These are phyloP conservation scores for Boloria selene DNA, from an alignment of 2,888 invertebrate species.

Conservation along the genomic window DNA sequence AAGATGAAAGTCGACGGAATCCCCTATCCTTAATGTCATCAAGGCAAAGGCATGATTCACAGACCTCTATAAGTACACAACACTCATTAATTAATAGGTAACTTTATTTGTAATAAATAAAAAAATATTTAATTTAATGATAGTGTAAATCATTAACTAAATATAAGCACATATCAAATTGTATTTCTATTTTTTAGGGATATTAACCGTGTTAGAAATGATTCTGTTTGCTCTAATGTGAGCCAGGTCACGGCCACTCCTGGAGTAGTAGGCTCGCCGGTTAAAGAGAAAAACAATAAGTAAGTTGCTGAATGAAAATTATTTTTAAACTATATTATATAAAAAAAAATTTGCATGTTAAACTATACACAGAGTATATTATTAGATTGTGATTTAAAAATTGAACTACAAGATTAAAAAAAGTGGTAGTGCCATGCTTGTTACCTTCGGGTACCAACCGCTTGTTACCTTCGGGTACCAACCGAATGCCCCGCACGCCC, in stretches of 20 bases:
- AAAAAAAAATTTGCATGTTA: too few species aligned
- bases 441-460: too few species aligned
- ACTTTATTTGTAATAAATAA: neutral
- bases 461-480: too few species aligned
- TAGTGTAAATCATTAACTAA: too few species aligned
- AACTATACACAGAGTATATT: too few species aligned
- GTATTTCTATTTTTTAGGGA: conserved; percentile 56
- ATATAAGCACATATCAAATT: too few species aligned
- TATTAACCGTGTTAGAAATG: conserved; percentile 69
- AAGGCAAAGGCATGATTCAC: conserved; percentile 67
- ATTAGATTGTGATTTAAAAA: too few species aligned
- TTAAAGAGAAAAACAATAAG: conserved; percentile 60
- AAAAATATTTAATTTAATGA: too few species aligned
- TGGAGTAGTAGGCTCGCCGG: conserved; percentile 54
- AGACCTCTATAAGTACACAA: conserved; percentile 59
- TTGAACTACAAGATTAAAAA: too few species aligned
- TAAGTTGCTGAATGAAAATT: conserved; percentile 31
- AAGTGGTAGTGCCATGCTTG: too few species aligned
- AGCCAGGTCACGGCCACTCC: conserved; percentile 56
- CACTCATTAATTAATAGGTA: conserved; percentile 58
- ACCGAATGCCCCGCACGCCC: too few species aligned
- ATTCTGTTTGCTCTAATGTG: conserved; percentile 73
- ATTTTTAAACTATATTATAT: neutral
- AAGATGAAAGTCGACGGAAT: conserved; percentile 82
- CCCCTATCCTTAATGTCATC: conserved; percentile 54